Base-by-base conservation (phyloP, 1,140 invertebrate species). In the Brevipalpus yothersi region DNA sequence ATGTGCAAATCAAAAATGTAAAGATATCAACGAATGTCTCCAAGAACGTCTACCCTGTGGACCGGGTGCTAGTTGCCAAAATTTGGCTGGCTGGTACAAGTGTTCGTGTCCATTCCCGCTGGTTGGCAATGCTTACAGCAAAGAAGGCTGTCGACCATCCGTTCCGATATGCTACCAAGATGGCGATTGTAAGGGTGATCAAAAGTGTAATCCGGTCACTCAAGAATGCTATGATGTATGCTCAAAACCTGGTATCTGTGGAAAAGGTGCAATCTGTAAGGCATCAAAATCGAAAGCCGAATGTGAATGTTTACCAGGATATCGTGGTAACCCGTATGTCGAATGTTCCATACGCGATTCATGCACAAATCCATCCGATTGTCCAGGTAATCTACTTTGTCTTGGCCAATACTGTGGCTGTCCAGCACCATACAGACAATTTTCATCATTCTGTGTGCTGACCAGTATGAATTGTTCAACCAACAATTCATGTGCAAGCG, bases 61-160 rank as follows among this genome's bases (percentile, higher is more conserved):
- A 15, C 58, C 43, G 2, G 63, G 65, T 59, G 61, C 67, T 9
- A 59, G 61, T 4, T 87, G 84, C 67, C 75, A 75, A 45, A 86
- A 86, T 67, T 69, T 79, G 19, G 76, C 79, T 17, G 82, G 82
- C 59, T 80, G 76, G 63, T 86, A 79, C 70, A 75, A 76, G 56
- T 88, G 85, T 69, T 83, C 89, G 66, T 93, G 88, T 70, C 85
- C 87, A 1, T 80, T 81, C 61, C 82, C 80, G 58, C 81, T 80
- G 0, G 73, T 86, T 40, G 78, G 85, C 9, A 83, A 88, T 72
- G 85, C 86, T 2, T 85, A 88, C 71, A 79, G 59, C 41, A 39
- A 51, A 40, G 41, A 43, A 9, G 58, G 59, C 15, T 61, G 62
- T 47, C 58, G 56, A 31, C 53, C 56, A 58, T 56, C 59, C 12